These are phyloP conservation scores for Harpalus rufipes DNA, from an alignment of 2,888 invertebrate genomes.

Conservation along the genomic window DNA sequence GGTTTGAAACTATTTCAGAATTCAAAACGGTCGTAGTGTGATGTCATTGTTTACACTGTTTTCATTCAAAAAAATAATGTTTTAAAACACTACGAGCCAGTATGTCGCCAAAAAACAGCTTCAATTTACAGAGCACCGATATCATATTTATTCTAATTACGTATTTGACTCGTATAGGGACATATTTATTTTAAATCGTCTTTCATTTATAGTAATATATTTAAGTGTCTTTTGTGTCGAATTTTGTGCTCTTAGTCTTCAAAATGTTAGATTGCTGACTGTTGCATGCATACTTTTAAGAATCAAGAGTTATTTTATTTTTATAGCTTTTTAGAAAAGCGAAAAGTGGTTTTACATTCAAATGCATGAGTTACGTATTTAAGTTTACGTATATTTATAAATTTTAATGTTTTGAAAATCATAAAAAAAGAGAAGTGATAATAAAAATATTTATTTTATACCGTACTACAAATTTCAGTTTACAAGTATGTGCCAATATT, in stretches of 20 bases:
- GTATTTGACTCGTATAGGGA: background rate
- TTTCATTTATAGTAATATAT: background rate
- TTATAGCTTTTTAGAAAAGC: conserved; percentile 51
- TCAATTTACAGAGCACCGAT: conserved; percentile 30
- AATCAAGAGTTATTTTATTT: conserved; percentile 17
- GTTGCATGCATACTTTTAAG: conserved; percentile 63
- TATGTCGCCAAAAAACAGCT: no score
- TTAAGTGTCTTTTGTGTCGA: conserved; percentile 28
- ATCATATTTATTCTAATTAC: no score
- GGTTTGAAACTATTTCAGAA: no score
- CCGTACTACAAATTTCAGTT: background rate
- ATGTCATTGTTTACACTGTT: no score
- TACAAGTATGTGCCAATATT: conserved; percentile 48
- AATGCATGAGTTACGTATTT: conserved; percentile 5
- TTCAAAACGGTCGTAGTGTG: no score
- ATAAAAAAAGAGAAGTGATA: conserved; percentile 7
- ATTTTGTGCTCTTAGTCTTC: conserved; percentile 56
- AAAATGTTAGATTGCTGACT: conserved; percentile 58
- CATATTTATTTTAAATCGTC: conserved; percentile 11
- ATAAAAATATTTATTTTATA: conserved; percentile 12
- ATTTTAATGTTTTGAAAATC: conserved; percentile 27
- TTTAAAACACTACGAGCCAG: no score
- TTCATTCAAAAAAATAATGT: no score
- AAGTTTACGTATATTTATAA: conserved; percentile 29
- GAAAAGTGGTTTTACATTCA: conserved; percentile 52